These are phyloP conservation scores for Drosophila virilis DNA, from an alignment of 1,140 invertebrate genomes.

Conservation along the genomic window DNA sequence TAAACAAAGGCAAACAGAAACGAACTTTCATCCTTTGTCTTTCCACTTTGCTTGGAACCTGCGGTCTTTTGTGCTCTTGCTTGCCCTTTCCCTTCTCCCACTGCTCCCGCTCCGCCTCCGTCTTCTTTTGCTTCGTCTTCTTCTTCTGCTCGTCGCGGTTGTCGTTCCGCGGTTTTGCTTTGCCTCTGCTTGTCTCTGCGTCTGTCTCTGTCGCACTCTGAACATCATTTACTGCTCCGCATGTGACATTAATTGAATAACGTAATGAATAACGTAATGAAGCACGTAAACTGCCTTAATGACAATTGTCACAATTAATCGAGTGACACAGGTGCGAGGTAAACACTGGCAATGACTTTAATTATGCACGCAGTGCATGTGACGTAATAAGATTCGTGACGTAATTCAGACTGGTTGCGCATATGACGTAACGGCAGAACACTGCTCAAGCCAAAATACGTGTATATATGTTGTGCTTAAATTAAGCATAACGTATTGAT, in stretches of 20 bases:
- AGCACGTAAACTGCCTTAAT: constrained; percentile 50
- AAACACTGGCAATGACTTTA: background rate
- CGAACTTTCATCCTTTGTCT: constrained; percentile 44
- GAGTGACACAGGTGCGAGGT: constrained; percentile 9
- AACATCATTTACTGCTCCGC: constrained; percentile 28
- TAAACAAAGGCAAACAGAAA: constrained; percentile 29
- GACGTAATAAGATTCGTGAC: constrained; percentile 1
- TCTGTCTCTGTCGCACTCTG: background rate
- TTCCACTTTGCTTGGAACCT: constrained; percentile 10
- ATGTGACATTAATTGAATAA: constrained; percentile 52
- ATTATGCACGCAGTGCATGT: background rate
- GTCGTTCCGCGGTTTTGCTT: constrained; percentile 17
- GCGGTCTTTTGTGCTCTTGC: background rate
- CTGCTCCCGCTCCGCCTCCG: background rate
- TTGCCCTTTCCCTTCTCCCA: background rate
- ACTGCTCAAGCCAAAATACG: background rate
- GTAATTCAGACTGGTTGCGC: background rate
- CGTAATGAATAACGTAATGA: constrained; percentile 55
- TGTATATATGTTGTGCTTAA: too few species aligned
- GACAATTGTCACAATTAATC: constrained; percentile 49
- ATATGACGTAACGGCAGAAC: background rate
- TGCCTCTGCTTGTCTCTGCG: background rate
- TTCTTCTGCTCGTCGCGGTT: background rate
- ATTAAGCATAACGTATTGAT: too few species aligned
- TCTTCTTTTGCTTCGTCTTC: constrained; percentile 1